Percentiles rank a stretch among this genome's conserved stretches.
Evolutionary conservation across 2,797 vertebrate species (phyloP).

Genomic region (Margarornis squamiger): DNA sequence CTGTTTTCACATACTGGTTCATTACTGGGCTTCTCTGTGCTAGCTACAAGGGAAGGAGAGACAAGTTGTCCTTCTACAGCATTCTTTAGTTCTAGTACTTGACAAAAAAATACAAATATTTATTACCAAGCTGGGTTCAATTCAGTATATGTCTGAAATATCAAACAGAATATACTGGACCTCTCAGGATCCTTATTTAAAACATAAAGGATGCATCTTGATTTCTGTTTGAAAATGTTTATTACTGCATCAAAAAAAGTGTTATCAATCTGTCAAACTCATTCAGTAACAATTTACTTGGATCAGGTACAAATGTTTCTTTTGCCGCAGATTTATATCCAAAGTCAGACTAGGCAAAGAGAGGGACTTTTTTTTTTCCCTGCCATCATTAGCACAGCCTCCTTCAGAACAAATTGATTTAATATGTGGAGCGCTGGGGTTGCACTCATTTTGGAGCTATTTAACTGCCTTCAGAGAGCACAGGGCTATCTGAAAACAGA

Average conservation of each 20-base stretch:
- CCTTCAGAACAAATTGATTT: conserved; percentile 53
- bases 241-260: conserved; percentile 4
- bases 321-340: conserved; percentile 2
- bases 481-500: neutral
- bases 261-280: conserved; percentile 25
- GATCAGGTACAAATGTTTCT: neutral
- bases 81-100: neutral
- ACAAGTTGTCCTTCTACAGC: neutral
- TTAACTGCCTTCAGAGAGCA: conserved; percentile 1
- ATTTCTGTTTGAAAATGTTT: conserved; percentile 28
- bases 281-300: neutral
- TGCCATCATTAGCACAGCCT: neutral
- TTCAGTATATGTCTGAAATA: neutral
- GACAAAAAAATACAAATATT: neutral
- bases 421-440: conserved; percentile 16
- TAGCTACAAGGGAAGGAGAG: neutral
- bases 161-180: neutral
- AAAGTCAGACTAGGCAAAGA: neutral
- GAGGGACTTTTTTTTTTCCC: neutral
- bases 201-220: neutral
- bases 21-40: neutral
- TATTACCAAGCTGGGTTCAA: neutral
- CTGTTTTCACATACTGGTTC: neutral
- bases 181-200: neutral
- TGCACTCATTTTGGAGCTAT: conserved; percentile 3